Conservation (phyloP, 2,888 invertebrate genomes). For the Platypus cylindrus region DNA sequence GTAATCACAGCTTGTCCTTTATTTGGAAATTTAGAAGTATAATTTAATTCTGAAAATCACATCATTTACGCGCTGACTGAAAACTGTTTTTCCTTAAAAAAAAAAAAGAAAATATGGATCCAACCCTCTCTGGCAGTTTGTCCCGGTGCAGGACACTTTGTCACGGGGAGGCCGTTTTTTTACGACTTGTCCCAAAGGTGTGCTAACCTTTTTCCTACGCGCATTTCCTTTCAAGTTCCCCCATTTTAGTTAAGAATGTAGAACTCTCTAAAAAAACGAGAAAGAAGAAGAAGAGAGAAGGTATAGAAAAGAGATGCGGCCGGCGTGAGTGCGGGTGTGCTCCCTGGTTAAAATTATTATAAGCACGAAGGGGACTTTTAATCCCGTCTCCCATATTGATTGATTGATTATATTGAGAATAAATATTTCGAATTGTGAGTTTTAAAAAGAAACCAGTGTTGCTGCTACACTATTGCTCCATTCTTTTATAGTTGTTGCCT, state of each 20-base stretch:
- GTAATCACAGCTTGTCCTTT: too few relatives aligned
- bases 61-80: too few relatives aligned
- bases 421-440: too few relatives aligned
- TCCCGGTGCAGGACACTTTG: constrained; percentile 24
- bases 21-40: too few relatives aligned
- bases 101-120: background rate
- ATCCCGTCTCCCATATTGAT: constrained; percentile 10
- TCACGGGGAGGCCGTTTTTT: constrained; percentile 33
- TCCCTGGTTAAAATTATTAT: constrained; percentile 6
- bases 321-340: constrained; percentile 1
- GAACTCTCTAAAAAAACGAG: too few relatives aligned
- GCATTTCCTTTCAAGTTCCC: constrained; percentile 15
- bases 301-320: background rate
- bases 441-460: too few relatives aligned
- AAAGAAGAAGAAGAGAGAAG: background rate
- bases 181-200: constrained; percentile 36
- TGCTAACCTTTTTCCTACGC: constrained; percentile 36
- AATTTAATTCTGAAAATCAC: too few relatives aligned
- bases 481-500: too few relatives aligned
- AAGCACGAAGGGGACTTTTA: constrained; percentile 8
- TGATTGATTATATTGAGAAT: constrained; percentile 14
- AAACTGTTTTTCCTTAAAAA: background rate
- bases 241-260: background rate
- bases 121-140: constrained; percentile 12
- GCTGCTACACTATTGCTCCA: too few relatives aligned